Evolutionary conservation across 2,888 invertebrate genomes (phyloP).

Genomic region (Drosophila greeni): DNA sequence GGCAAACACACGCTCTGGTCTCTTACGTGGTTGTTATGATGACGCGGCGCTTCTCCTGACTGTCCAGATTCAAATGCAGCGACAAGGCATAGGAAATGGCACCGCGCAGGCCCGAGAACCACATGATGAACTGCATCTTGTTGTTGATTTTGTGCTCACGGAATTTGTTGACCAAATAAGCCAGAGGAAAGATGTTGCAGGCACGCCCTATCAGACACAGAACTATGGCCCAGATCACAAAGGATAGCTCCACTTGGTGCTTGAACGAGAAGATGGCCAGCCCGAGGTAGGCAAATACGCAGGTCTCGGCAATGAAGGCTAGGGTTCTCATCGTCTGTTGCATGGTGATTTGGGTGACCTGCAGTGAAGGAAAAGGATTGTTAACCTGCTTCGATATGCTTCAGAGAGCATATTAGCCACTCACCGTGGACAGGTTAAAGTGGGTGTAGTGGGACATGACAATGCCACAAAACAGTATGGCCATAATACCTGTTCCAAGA

Average conservation of each 20-base stretch:
- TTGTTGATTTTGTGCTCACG: constrained; percentile 98
- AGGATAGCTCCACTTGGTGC: constrained; percentile 92
- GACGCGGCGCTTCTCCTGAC: constrained; percentile 94
- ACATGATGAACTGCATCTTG: constrained; percentile 99
- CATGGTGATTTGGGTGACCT: constrained; percentile 98
- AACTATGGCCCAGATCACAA: constrained; percentile 96
- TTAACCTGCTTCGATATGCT: not conserved
- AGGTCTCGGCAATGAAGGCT: constrained; percentile 98
- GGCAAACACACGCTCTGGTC: not conserved
- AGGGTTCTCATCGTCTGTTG: constrained; percentile 97
- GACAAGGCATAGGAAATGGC: constrained; percentile 99
- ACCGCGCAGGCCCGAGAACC: constrained; percentile 97
- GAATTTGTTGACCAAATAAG: constrained; percentile 95
- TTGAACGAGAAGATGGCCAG: constrained; percentile 89
- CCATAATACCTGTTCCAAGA: constrained; percentile 88
- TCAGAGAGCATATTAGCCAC: constrained; percentile 83
- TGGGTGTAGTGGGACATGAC: constrained; percentile 99
- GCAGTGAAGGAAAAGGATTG: not conserved
- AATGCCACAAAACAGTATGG: constrained; percentile 98
- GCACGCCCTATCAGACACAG: constrained; percentile 95
- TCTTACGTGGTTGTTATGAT: constrained; percentile 93
- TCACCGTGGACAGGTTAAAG: constrained; percentile 92
- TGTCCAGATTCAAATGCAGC: constrained; percentile 93
- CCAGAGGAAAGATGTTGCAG: constrained; percentile 97
- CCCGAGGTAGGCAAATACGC: constrained; percentile 97